Evolutionary conservation across 1,140 invertebrate species (phyloP).

Genomic region (Contarinia nasturtii): DNA sequence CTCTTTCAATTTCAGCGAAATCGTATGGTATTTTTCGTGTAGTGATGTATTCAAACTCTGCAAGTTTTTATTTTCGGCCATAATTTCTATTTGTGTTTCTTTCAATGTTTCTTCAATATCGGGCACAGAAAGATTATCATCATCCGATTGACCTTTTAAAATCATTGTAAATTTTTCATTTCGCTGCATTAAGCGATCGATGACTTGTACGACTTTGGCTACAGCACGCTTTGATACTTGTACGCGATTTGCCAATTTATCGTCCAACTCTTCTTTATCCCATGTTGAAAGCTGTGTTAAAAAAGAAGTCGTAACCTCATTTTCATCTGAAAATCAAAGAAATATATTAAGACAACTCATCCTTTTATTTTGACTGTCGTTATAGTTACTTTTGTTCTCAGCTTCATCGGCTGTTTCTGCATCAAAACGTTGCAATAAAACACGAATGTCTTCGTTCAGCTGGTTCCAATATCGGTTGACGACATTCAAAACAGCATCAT

Average conservation of each 20-base stretch:
- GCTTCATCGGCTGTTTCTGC: constrained; percentile 92
- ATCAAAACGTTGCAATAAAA: constrained; percentile 88
- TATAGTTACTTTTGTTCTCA: constrained; percentile 67
- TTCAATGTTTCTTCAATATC: constrained; percentile 59
- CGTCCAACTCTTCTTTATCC: constrained; percentile 94
- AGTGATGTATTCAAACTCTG: constrained; percentile 83
- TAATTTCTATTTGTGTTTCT: constrained; percentile 67
- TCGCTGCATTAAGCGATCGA: constrained; percentile 81
- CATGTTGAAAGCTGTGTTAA: constrained; percentile 91
- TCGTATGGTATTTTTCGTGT: constrained; percentile 84
- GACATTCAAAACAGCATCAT: constrained; percentile 93
- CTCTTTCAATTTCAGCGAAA: constrained; percentile 78
- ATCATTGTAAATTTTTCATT: constrained; percentile 82
- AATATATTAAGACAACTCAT: constrained; percentile 4
- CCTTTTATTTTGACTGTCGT: too few relatives aligned
- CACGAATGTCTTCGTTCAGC: constrained; percentile 89
- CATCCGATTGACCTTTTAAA: constrained; percentile 64
- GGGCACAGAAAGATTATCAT: constrained; percentile 6
- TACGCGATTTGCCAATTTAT: constrained; percentile 84
- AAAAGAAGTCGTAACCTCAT: constrained; percentile 91
- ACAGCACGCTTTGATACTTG: constrained; percentile 85
- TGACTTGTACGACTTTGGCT: constrained; percentile 88
- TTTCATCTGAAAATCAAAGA: constrained; percentile 70
- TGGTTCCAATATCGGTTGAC: constrained; percentile 96
- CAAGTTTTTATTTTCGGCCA: constrained; percentile 76